Percentiles rank a stretch among this genome's conserved stretches.
phyloP scores from a whole-genome alignment of 2,888 invertebrate species.

The Pseudanteris insignis region DNA sequence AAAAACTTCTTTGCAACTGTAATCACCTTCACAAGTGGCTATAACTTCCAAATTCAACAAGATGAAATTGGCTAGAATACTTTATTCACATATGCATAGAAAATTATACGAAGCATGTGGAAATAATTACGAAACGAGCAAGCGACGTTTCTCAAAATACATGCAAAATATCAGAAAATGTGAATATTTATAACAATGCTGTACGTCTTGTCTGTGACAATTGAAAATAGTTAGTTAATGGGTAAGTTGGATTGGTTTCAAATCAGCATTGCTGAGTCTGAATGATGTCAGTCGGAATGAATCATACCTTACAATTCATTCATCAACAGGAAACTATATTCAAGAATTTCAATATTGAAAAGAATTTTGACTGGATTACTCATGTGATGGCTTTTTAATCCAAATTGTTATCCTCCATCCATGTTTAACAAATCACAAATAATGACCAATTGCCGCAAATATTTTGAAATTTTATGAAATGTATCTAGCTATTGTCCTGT shows the following conservation, averaged over 20 bases:
- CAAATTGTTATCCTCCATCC: background rate
- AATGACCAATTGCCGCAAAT: background rate
- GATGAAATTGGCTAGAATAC: slow-evolving; percentile 12
- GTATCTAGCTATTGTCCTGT: background rate
- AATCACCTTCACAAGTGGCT: slow-evolving; percentile 11
- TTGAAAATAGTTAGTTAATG: slow-evolving; percentile 2
- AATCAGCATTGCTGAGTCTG: slow-evolving; percentile 12
- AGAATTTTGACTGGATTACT: background rate
- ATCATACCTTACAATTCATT: slow-evolving; percentile 2
- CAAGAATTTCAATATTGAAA: background rate
- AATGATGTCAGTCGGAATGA: slow-evolving; percentile 18
- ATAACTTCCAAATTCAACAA: slow-evolving; percentile 10
- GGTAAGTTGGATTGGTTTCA: slow-evolving; percentile 10
- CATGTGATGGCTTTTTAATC: background rate
- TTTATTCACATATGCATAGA: slow-evolving; percentile 3
- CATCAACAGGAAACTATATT: slow-evolving; percentile 13
- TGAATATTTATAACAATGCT: slow-evolving; percentile 13
- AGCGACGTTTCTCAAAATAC: slow-evolving; percentile 4
- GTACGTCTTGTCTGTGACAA: slow-evolving; percentile 6
- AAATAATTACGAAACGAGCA: background rate
- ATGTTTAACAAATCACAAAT: background rate
- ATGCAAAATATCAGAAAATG: slow-evolving; percentile 9
- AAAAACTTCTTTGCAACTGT: slow-evolving; percentile 8
- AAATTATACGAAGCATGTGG: slow-evolving; percentile 11
- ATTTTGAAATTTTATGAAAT: background rate